Percentiles rank a stretch among this genome's conserved stretches.
Conservation (phyloP, 2,888 invertebrate genomes). For the Acleris laterana region DNA sequence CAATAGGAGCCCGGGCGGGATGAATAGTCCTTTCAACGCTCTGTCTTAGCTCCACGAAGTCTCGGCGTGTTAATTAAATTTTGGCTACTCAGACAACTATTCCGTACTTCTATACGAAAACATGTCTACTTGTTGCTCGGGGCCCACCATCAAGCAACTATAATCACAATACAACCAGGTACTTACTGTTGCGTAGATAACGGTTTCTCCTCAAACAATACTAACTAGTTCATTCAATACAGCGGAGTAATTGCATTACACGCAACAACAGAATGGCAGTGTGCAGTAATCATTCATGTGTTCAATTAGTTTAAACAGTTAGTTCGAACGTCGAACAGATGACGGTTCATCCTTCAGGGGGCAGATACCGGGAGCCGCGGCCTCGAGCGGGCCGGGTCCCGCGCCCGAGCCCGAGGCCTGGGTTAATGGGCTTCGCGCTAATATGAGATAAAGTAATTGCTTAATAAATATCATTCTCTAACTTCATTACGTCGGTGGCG, state of each 20-base stretch:
- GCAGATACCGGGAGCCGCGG: constrained; percentile 44
- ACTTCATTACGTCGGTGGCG: constrained; percentile 56
- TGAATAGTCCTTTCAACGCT: constrained; percentile 29
- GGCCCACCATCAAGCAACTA: constrained; percentile 20
- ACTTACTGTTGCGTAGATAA: constrained; percentile 25
- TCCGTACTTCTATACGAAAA: constrained; percentile 8
- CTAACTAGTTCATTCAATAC: constrained; percentile 33
- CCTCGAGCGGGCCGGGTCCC: constrained; percentile 35
- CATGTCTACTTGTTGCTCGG: constrained; percentile 20
- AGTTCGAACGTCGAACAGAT: constrained; percentile 40
- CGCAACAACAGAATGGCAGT: constrained; percentile 32
- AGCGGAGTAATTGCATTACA: constrained; percentile 30
- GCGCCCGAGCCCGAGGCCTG: constrained; percentile 43
- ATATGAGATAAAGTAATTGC: constrained; percentile 73
- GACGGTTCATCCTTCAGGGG: constrained; percentile 57
- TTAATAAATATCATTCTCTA: constrained; percentile 66
- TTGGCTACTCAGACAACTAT: constrained; percentile 9
- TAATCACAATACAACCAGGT: constrained; percentile 19
- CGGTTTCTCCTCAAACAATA: constrained; percentile 35
- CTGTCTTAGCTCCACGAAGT: constrained; percentile 15
- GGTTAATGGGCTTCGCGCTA: constrained; percentile 63
- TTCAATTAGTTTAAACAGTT: constrained; percentile 63
- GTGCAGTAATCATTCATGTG: constrained; percentile 55
- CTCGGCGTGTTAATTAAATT: constrained; percentile 26
- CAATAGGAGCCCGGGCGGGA: constrained; percentile 12